Percentiles rank a stretch among this genome's conserved stretches.
These are phyloP conservation scores for Pygoscelis antarcticus DNA, from an alignment of 2,113 vertebrate genomes.

Conservation along the genomic window DNA sequence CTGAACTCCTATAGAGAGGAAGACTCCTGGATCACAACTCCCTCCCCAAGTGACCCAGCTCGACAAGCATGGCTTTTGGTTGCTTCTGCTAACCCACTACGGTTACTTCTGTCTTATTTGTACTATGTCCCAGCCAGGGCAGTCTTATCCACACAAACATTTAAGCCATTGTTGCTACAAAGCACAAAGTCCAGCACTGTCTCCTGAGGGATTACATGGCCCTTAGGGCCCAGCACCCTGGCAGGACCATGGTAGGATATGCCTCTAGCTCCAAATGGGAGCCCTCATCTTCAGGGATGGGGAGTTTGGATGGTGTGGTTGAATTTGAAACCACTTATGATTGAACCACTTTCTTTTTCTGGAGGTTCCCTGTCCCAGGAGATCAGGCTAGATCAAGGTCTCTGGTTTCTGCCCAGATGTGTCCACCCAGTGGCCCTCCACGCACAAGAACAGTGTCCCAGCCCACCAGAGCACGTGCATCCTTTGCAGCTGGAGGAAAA, in stretches of 20 bases:
- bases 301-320: background rate
- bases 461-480: background rate
- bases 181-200: background rate
- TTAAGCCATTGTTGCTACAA: background rate
- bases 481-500: background rate
- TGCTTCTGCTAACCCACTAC: background rate
- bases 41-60: background rate
- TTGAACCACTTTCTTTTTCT: background rate
- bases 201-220: background rate
- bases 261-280: background rate
- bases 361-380: background rate
- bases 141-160: background rate
- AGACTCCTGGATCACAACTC: background rate
- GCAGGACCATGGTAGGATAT: background rate
- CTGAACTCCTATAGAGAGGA: background rate
- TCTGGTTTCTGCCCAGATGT: background rate
- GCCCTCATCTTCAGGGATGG: background rate
- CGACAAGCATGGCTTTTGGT: fast-evolving
- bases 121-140: background rate
- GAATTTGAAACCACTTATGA: background rate
- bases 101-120: background rate
- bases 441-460: background rate
- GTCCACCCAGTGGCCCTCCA: background rate
- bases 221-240: background rate
- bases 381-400: background rate